These are phyloP conservation scores for Trogon melanurus DNA, from an alignment of 2,113 vertebrate species.

Conservation along the genomic window DNA sequence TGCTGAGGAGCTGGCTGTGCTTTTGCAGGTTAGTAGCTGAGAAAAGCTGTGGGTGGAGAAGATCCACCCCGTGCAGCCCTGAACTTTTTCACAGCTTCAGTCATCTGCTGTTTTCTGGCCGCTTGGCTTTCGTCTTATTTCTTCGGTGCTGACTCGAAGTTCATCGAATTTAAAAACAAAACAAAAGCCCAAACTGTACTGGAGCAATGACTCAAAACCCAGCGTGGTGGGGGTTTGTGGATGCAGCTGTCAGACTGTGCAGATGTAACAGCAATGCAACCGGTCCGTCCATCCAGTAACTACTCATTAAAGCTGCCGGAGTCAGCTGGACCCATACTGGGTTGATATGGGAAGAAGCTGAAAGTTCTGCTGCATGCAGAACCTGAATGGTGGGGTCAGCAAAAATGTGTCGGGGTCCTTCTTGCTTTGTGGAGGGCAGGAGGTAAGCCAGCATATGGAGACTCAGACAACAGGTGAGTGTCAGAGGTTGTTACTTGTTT, in stretches of 20 bases:
- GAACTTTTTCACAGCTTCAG: not conserved
- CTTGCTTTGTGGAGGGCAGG: not conserved
- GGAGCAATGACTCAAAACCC: not conserved
- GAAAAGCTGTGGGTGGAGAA: not conserved
- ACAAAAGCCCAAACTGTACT: not conserved
- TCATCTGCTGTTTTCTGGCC: not conserved
- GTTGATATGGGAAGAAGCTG: not conserved
- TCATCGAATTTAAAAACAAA: not conserved
- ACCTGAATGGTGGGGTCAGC: fast-evolving
- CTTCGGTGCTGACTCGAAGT: not conserved
- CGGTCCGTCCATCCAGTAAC: not conserved
- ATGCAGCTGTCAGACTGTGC: not conserved
- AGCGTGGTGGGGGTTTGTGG: not conserved
- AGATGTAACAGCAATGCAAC: not conserved
- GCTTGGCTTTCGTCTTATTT: not conserved
- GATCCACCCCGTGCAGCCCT: not conserved
- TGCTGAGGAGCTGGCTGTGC: not conserved
- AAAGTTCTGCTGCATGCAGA: not conserved
- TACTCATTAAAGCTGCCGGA: not conserved
- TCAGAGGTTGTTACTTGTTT: not conserved
- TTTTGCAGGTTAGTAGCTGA: not conserved
- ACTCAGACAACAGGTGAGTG: fast-evolving
- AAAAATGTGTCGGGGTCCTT: not conserved
- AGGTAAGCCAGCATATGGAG: not conserved
- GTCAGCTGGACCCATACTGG: not conserved